Evolutionary conservation across 2,888 invertebrate species (phyloP), one percentile per base, ranked within the genome.

Genomic region (Xiphydria camelus): DNA sequence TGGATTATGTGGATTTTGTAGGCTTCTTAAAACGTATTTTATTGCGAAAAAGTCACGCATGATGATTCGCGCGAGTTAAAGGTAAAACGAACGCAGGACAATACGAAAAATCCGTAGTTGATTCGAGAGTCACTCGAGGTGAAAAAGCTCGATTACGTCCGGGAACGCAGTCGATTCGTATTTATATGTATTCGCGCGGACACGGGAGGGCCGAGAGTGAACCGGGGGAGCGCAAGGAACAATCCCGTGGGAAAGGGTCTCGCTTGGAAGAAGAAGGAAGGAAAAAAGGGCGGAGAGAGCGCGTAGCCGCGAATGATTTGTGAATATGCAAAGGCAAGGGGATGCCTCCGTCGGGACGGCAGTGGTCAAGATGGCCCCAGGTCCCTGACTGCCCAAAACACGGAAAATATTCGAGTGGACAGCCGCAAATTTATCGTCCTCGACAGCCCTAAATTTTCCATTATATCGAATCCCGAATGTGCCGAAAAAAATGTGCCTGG

Each of bases 371-470:
- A 74, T 73, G 73, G 68, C 66, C 63, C 59, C 64, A 64, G 65
- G 57, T 66, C 64, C 66, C 59, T 65, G 66, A 64, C 66, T 64
- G 64, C 66, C 70, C 68, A 70, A 70, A 74, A 71, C 64, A 73
- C 64, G 73, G 70, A 74, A 75, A 75, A 75, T 75, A 75, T 73
- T 75, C 70, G 67, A 75, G 71, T 69, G 69, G 74, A 75, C 73
- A 69, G 73, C 69, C 66, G 68, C 64, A 68, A 73, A 75, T 75
- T 75, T 75, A 75, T 73, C 68, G 74, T 63, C 53, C 64, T 49
- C 52, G 55, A 60, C 52, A 58, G 60, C 66, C 72, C 68, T 73
- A 73, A 73, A 75, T 74, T 75, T 74, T 72, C 72, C 73, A 71
- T 72, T 67, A 72, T 65, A 63, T 62, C 59, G 65, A 61, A 66